Evolutionary conservation across 2,113 vertebrate genomes (phyloP), one percentile per base, ranked within the genome.

Genomic region (Podiceps cristatus): DNA sequence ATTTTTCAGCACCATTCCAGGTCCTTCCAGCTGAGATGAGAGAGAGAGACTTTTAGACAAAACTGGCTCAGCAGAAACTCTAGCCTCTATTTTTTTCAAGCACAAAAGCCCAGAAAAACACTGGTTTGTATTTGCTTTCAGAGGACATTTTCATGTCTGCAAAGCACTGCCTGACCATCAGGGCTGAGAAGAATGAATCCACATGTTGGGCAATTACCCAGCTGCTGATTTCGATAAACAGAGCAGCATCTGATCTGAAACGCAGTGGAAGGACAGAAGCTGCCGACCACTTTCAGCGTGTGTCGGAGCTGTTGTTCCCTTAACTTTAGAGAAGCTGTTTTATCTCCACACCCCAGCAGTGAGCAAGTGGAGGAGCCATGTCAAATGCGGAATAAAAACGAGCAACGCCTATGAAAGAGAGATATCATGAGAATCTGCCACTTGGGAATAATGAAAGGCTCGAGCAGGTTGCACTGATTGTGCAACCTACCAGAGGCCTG

Each of bases 401-500:
- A 97, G 88, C 79, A 77, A 66, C 94, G 87, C 77, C 89, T 96
- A 89, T 64, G 59, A 96, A 96, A 97, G 86, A 96, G 92, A 97
- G 94, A 89, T 96, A 96, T 88, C 97, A 96, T 79, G 93, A 94
- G 95, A 93, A 95, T 93, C 95, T 96, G 94, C 91, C 92, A 91
- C 92, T 91, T 81, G 95, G 94, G 96, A 96, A 94, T 96, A 97
- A 98, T 96, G 97, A 96, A 96, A 94, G 93, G 71, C 88, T 89
- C 2, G 3, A 84, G 90, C 80, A 94, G 96, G 93, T 96, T 66
- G 73, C 8, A 1, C 86, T 93, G 94, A 95, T 97, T 96, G 94
- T 87, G 94, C 93, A 93, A 93, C 91, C 96, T 91, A 90, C 90
- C 58, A 63, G 37, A 88, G 82, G 91, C 90, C 96, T 98, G 97